Evolutionary conservation across 2,888 invertebrate genomes (phyloP).

Genomic region (Andrena haemorrhoa): DNA sequence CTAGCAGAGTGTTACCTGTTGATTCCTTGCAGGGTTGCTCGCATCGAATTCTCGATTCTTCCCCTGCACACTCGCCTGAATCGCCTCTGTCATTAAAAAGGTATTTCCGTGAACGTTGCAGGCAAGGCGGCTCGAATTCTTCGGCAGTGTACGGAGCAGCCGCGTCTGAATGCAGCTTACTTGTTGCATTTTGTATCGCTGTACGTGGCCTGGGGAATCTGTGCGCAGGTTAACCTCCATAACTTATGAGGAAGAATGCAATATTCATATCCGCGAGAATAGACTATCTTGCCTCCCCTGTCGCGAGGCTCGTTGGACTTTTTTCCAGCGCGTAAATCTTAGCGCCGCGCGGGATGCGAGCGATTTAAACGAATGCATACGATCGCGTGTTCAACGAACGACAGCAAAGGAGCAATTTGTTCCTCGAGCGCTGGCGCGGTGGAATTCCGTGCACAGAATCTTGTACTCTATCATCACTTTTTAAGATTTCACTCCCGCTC

Average conservation of each 20-base stretch:
- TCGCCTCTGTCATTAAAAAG: background rate
- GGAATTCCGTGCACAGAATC: background rate
- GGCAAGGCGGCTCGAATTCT: background rate
- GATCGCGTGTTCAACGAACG: background rate
- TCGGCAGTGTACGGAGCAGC: background rate
- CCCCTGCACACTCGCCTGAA: background rate
- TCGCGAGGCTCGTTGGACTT: background rate
- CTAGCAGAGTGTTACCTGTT: background rate
- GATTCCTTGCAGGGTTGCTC: background rate
- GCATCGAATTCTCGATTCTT: conserved; percentile 6
- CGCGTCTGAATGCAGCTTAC: conserved; percentile 32
- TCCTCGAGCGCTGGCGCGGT: background rate
- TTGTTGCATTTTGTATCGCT: conserved; percentile 47
- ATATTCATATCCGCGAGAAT: conserved; percentile 36
- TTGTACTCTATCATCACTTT: background rate
- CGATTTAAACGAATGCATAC: background rate
- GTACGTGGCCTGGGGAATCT: conserved; percentile 28
- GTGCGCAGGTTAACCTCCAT: conserved; percentile 26
- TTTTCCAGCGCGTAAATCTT: background rate
- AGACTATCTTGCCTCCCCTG: conserved; percentile 11
- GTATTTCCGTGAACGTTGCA: background rate
- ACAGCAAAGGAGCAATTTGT: background rate
- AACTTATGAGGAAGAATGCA: conserved; percentile 37
- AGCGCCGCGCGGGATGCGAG: background rate
- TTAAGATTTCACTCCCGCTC: background rate